Base-by-base conservation (phyloP, 1,140 invertebrate genomes). In the Drosophila pseudoobscura region DNA sequence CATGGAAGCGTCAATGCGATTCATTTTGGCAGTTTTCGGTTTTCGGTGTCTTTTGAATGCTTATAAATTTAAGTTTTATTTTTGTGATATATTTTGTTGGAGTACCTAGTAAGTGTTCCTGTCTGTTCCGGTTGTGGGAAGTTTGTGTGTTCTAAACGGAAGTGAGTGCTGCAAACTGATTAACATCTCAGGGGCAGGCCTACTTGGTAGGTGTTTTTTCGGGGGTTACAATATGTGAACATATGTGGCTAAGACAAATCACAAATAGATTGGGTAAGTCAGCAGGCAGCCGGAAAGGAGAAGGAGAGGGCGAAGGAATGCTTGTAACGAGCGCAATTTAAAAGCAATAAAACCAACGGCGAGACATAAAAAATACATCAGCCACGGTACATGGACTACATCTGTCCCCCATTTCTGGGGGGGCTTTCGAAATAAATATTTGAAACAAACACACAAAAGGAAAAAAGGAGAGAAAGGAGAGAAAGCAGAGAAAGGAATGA, bases 281-380 rank as follows among this genome's bases (percentile, higher is more conserved):
- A 39, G 35, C 35, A 13, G 58, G 58, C 15, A n/a, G 3, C 9
- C 61, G 17, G 17, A 17, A 17, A 17, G 17, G 17, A 17, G 17
- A 17, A 17, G 17, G 17, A 17, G 17, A 17, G 0, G 17, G 17
- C 17, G 17, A 17, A 24, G 3, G 20, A 49, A 63, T 46, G 35
- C 35, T 39, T 73, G 75, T 83, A 79, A 79, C 71, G 80, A 84
- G 77, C 61, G 65, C 82, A 85, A 85, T 85, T 87, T 85, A 78
- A 85, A 88, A 64, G 78, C 78, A 70, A 85, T 85, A 85, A 87
- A 77, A 87, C 69, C 61, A 59, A 71, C 51, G 70, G 59, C 54
- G 64, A 75, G 77, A 80, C 80, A 84, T 84, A 84, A 84, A 84
- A 84, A 85, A 80, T 84, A 84, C 80, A 84, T 84, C 80, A 85